phyloP scores from a whole-genome alignment of 2,113 vertebrate species.

The Athene noctua region DNA sequence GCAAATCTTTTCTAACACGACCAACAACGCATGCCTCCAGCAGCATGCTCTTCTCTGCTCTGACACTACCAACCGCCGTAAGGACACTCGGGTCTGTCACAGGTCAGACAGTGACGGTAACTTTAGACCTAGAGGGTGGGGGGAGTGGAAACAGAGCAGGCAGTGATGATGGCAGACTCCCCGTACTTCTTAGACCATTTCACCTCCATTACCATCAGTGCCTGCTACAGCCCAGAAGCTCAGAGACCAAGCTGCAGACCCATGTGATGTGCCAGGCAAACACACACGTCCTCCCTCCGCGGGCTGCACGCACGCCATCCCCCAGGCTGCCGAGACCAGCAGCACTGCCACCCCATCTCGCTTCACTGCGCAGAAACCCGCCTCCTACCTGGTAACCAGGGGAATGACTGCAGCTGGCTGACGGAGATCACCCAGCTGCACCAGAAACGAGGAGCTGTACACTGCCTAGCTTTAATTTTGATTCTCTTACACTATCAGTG shows the following conservation, averaged over 20 bases:
- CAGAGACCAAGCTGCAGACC: neutral
- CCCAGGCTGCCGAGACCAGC: neutral
- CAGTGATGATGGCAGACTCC: accelerated
- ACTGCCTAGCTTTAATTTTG: neutral
- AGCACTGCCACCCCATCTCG: neutral
- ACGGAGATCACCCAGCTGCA: neutral
- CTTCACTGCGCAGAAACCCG: neutral
- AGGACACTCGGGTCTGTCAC: neutral
- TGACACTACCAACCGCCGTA: neutral
- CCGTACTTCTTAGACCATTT: neutral
- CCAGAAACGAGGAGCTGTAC: neutral
- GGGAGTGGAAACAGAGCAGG: neutral
- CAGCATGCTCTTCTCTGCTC: neutral
- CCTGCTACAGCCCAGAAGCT: neutral
- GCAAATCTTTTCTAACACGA: neutral
- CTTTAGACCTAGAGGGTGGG: neutral
- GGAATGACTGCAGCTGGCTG: neutral
- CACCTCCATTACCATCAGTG: neutral
- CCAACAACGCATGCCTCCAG: neutral
- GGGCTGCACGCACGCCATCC: neutral
- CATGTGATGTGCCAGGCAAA: neutral
- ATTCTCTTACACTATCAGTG: neutral
- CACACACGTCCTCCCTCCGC: neutral
- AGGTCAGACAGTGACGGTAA: neutral
- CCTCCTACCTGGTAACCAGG: neutral